Conservation (phyloP, 1,140 invertebrate genomes). For the Drosophila willistoni region DNA sequence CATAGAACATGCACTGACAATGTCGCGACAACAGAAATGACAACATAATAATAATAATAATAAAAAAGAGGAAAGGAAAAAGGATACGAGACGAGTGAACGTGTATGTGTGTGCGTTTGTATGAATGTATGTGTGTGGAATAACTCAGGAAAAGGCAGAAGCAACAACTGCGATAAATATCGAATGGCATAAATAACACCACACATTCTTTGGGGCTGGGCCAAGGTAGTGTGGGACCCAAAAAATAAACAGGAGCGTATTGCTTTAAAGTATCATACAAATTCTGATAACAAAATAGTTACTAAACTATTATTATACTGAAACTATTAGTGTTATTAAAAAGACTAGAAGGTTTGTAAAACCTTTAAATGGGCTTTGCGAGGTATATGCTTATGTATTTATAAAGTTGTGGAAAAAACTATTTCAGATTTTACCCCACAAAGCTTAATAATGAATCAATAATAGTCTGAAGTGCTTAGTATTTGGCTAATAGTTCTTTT, state of each 20-base stretch:
- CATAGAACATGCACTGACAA: constrained; percentile 64
- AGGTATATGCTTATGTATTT: too few species aligned
- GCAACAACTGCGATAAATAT: constrained; percentile 70
- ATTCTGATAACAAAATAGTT: too few species aligned
- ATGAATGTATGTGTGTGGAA: constrained; percentile 8
- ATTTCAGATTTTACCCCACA: too few species aligned
- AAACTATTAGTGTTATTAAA: background rate
- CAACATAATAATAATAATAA: constrained; percentile 80
- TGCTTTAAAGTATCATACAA: background rate
- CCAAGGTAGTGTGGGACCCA: constrained; percentile 10
- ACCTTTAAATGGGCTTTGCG: too few species aligned
- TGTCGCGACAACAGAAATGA: constrained; percentile 77
- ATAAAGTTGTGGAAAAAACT: too few species aligned
- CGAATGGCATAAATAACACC: constrained; percentile 74
- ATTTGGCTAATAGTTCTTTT: too few species aligned
- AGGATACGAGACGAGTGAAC: constrained; percentile 10
- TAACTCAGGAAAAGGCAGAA: constrained; percentile 39
- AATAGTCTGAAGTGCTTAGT: too few species aligned
- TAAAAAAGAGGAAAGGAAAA: constrained; percentile 47
- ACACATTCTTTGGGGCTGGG: constrained; percentile 34
- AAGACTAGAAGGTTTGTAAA: background rate
- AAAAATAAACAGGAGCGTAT: constrained; percentile 25
- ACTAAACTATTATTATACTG: too few species aligned
- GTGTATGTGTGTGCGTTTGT: background rate
- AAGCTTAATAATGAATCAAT: too few species aligned